Evolutionary conservation across 2,113 vertebrate species (phyloP), one percentile per base, ranked within the genome.

Genomic region (Protomyctophum bolini): DNA sequence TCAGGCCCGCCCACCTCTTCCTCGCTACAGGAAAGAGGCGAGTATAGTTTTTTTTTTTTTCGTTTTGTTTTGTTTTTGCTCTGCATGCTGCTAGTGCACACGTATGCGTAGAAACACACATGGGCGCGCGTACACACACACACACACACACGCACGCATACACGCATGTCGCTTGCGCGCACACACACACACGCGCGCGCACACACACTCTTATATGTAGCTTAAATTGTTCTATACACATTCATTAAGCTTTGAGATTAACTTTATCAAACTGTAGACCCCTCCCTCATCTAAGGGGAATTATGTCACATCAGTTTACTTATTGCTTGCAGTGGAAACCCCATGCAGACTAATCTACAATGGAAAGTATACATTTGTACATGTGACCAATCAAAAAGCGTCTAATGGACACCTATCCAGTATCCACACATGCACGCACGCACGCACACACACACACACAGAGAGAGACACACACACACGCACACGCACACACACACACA

Each of bases 241-340:
- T 85, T 89, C 84, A 83, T 91, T 86, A 80, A 84, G 73, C 70
- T 87, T 41, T 52, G 14, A 80, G 80, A 83, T 75, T 87, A 91
- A 87, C 72, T 74, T 84, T 87, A 86, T 87, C 80, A 89, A 82
- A 86, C 82, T 79, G 82, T 72, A 4, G 66, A 68, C 59, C 82
- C 66, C 58, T 86, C 73, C 66, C 58, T 86, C 73, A 68, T 57
- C 70, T 58, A 63, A 68, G 77, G 73, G 69, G 80, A 64, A 70
- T 54, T 76, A 76, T 66, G 61, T 83, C 79, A 76, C 76, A 83
- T 80, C 78, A 73, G 70, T 79, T 70, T 84, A 82, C 86, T 93
- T 92, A 93, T 88, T 93, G 91, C 90, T 92, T 83, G 88, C 84
- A 71, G 86, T 88, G 86, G 86, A 83, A 88, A 86, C 83, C 86